A percentile compares a stretch with the other conserved stretches of the same genome.
These are phyloP conservation scores for Vanessa cardui DNA, from an alignment of 2,888 invertebrate species.

Conservation along the genomic window DNA sequence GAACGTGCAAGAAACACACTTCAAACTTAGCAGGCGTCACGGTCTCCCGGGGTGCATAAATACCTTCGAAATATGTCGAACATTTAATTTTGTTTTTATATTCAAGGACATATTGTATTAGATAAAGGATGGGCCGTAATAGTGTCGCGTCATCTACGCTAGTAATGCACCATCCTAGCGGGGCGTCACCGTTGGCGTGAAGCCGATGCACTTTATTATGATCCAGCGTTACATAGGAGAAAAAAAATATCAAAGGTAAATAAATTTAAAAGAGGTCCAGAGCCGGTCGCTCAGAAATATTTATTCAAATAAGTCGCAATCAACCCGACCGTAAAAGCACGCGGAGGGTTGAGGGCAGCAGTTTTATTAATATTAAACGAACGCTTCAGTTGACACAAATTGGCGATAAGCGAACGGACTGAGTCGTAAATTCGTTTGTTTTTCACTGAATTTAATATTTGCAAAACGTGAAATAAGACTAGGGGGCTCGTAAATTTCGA, in stretches of 20 bases:
- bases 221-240: constrained; percentile 60
- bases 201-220: constrained; percentile 49
- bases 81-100: constrained; percentile 76
- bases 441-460: constrained; percentile 39
- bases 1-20: constrained; percentile 8
- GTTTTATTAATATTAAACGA: constrained; percentile 82
- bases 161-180: constrained; percentile 70
- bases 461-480: constrained; percentile 22
- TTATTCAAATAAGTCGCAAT: constrained; percentile 81
- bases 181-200: constrained; percentile 61
- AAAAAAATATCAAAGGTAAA: constrained; percentile 57
- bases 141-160: constrained; percentile 78
- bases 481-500: constrained; percentile 20
- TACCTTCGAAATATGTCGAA: constrained; percentile 72
- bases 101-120: constrained; percentile 79
- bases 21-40: constrained; percentile 40
- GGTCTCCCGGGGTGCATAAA: constrained; percentile 74
- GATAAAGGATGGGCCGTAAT: constrained; percentile 79
- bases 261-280: constrained; percentile 62
- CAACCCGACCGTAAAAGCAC: constrained; percentile 78
- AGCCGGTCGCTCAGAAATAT: constrained; percentile 71
- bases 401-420: constrained; percentile 77
- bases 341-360: constrained; percentile 75
- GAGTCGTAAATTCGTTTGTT: constrained; percentile 64
- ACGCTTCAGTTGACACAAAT: constrained; percentile 81